phyloP scores from a whole-genome alignment of 2,113 vertebrate species.

The Sylvilagus bachmani region DNA sequence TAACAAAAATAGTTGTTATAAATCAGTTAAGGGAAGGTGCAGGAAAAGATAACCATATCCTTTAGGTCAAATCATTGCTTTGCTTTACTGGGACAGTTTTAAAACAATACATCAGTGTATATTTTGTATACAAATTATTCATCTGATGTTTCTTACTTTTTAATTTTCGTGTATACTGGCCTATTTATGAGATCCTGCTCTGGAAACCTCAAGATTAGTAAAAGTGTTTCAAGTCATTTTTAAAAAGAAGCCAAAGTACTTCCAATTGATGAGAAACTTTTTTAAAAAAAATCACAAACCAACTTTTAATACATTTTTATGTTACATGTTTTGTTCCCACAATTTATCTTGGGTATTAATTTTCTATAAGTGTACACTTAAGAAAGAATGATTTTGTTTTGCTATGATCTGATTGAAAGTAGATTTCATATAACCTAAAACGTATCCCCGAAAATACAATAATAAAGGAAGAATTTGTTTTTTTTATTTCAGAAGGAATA shows the following conservation, averaged over 20 bases:
- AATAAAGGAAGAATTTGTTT: neutral
- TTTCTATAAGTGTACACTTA: slow-evolving; percentile 25
- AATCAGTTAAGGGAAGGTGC: neutral
- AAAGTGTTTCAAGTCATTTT: slow-evolving; percentile 27
- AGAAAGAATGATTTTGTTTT: slow-evolving; percentile 39
- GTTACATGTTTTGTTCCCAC: neutral
- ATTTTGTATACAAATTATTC: neutral
- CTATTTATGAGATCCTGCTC: slow-evolving; percentile 14
- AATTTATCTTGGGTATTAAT: slow-evolving; percentile 24
- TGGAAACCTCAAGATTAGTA: neutral
- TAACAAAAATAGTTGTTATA: slow-evolving; percentile 24
- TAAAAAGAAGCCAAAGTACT: slow-evolving; percentile 14
- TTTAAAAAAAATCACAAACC: neutral
- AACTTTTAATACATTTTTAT: slow-evolving; percentile 27
- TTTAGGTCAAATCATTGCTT: neutral
- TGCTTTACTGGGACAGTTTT: neutral
- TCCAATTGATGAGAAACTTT: neutral
- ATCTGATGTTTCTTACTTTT: neutral
- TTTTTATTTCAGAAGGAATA: slow-evolving; percentile 23
- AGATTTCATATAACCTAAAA: neutral
- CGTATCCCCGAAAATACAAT: neutral
- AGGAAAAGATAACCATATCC: neutral
- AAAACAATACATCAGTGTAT: neutral
- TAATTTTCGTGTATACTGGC: slow-evolving; percentile 37
- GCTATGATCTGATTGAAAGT: neutral